phyloP scores from a whole-genome alignment of 2,797 vertebrate species.

The Mallotus villosus region DNA sequence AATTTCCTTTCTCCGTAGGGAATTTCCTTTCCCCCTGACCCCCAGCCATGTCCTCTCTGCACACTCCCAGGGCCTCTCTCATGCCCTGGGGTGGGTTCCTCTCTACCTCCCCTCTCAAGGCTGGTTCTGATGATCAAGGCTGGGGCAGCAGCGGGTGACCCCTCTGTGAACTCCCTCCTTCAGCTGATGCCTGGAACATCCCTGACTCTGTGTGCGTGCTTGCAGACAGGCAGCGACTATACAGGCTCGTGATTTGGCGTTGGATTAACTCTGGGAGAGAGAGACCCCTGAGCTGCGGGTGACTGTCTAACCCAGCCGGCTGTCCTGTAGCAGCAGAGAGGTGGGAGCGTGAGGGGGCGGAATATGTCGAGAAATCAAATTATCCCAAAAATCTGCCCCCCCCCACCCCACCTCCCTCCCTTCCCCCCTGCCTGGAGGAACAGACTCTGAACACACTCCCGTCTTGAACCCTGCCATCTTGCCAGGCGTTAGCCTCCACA shows the following conservation, averaged over 20 bases:
- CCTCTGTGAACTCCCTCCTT: constrained; percentile 70
- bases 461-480: constrained; percentile 71
- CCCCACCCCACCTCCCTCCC: constrained; percentile 24
- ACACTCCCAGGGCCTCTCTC: constrained; percentile 29
- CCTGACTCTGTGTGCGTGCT: constrained; percentile 63
- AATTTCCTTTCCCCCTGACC: neutral
- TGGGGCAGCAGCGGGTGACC: constrained; percentile 75
- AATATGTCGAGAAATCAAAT: constrained; percentile 69
- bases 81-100: constrained; percentile 65
- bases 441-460: constrained; percentile 77
- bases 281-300: constrained; percentile 59
- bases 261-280: constrained; percentile 77
- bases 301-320: constrained; percentile 62
- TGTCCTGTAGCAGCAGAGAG: constrained; percentile 60
- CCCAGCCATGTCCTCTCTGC: constrained; percentile 33
- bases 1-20: no score
- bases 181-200: constrained; percentile 66
- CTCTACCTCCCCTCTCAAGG: constrained; percentile 73
- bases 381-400: constrained; percentile 38
- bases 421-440: constrained; percentile 67
- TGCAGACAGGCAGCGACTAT: constrained; percentile 66
- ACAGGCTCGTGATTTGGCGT: constrained; percentile 79
- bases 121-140: constrained; percentile 77
- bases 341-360: constrained; percentile 67
- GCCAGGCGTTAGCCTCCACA: constrained; percentile 72